Base-by-base conservation (phyloP, 1,140 invertebrate species). In the Drosophila mojavensis region DNA sequence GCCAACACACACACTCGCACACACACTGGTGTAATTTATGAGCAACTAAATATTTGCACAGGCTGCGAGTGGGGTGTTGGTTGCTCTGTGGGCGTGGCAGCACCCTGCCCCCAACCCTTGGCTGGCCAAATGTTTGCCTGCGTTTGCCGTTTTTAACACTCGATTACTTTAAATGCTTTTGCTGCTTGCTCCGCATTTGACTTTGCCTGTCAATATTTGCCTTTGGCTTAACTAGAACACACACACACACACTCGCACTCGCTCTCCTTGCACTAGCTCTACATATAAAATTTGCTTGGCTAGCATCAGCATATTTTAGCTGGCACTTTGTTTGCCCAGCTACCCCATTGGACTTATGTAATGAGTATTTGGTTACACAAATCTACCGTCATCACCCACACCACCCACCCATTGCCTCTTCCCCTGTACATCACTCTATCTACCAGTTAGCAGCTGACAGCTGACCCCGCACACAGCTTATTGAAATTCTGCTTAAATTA, bases 131-230 rank as follows among this genome's bases (percentile, higher is more conserved):
- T 86, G 84, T 88, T 88, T 88, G 84, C 69, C 83, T 84, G 84
- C 85, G 84, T 90, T 89, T 88, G 84, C 84, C 84, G 84, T 89
- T 89, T 89, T 88, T 89, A 88, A 89, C 84, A 88, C 84, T 89
- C 84, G 84, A 88, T 88, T 88, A 88, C 84, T 88, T 88, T 88
- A 88, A 88, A 88, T 88, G 84, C 79, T 86, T 86, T 61, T 41
- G 36, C 62, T 45, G 20, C 69, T 59, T 63, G 33, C 47, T 5
- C 30, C 60, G 88, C 88, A 88, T 89, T 89, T 89, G 71, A 72
- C 67, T 81, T 73, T 68, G 64, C 70, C 56, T 73, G 70, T 73
- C 70, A 73, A 73, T 73, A 89, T 89, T 89, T 89, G 71, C 66
- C 64, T 76, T 89, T 89, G 78, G 70, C 84, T 88, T 88, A 88